Conservation (phyloP, 2,888 invertebrate species). For the Himalopsyche anomala region DNA sequence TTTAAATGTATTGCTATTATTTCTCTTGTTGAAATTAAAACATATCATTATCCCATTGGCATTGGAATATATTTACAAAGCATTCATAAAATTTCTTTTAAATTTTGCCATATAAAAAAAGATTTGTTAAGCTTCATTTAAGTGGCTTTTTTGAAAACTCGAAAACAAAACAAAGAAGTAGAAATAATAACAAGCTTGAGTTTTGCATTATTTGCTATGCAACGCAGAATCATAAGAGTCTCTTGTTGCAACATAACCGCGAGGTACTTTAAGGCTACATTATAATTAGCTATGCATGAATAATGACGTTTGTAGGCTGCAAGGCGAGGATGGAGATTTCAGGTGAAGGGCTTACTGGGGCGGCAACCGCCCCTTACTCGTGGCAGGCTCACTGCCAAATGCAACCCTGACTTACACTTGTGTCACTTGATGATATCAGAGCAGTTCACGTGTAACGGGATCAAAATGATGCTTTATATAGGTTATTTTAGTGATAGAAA, state of each 20-base stretch:
- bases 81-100: too few relatives aligned
- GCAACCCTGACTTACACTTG: background rate
- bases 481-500: too few relatives aligned
- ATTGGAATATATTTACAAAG: too few relatives aligned
- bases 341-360: conserved; percentile 22
- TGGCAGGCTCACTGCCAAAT: conserved; percentile 44
- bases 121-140: too few relatives aligned
- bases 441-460: too few relatives aligned
- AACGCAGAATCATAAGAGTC: conserved; percentile 15
- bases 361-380: conserved; percentile 29
- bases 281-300: conserved; percentile 61
- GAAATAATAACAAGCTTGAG: conserved; percentile 11
- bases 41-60: too few relatives aligned
- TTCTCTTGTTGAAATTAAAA: too few relatives aligned
- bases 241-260: conserved; percentile 39
- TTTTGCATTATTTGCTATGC: background rate
- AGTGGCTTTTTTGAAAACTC: background rate
- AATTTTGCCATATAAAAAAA: too few relatives aligned
- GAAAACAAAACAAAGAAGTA: background rate
- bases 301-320: conserved; percentile 58
- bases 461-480: too few relatives aligned
- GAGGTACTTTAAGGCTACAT: conserved; percentile 6
- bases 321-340: conserved; percentile 47
- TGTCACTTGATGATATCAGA: background rate
- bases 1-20: too few relatives aligned